Conservation (phyloP, 2,113 vertebrate species). For the Chloropsis hardwickii region DNA sequence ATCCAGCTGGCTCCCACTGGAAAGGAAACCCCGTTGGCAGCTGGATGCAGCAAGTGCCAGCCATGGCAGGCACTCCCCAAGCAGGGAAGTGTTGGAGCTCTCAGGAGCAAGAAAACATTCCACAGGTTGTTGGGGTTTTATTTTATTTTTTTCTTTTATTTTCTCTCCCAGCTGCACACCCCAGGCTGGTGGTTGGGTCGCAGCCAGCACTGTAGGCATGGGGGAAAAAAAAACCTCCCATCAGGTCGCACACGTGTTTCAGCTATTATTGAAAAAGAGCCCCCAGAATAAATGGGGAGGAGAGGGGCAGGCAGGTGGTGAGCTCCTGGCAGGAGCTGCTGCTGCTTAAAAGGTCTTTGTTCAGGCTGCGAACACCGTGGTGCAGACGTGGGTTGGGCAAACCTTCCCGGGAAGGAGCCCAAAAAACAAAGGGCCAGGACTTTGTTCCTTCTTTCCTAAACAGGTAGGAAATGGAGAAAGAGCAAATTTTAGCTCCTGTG, state of each 20-base stretch:
- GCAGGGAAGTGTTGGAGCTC: background rate
- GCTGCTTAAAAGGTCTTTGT: conserved; percentile 22
- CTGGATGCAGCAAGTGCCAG: background rate
- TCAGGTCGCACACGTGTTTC: conserved; percentile 26
- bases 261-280: conserved; percentile 37
- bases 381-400: background rate
- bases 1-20: background rate
- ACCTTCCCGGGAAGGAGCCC: background rate
- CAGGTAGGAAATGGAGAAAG: conserved; percentile 56
- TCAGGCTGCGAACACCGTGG: background rate
- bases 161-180: conserved; percentile 46
- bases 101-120: conserved; percentile 55
- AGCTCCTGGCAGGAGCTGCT: conserved; percentile 25
- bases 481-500: conserved; percentile 15
- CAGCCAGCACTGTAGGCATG: conserved; percentile 4
- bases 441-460: background rate
- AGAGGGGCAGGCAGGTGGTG: conserved; percentile 59
- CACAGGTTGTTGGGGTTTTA: conserved; percentile 25
- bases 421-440: conserved; percentile 12
- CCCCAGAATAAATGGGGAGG: background rate
- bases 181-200: background rate
- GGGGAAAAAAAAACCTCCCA: background rate
- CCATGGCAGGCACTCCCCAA: background rate
- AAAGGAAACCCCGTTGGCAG: background rate
- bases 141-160: background rate